These are phyloP conservation scores for Ptiloglossa arizonensis DNA, from an alignment of 1,140 invertebrate species.

Conservation along the genomic window DNA sequence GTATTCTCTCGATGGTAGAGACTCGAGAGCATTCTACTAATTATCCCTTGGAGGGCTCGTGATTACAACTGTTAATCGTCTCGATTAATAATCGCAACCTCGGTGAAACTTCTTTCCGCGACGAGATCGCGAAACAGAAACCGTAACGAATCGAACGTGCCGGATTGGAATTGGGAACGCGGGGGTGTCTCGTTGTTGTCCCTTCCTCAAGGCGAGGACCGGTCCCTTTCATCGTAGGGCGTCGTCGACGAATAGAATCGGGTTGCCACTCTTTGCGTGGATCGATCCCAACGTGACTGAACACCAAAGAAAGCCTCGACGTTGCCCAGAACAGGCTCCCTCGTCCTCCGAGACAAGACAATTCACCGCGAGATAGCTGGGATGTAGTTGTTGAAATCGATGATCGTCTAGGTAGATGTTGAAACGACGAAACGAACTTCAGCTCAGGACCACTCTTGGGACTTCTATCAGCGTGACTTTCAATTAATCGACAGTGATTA, in stretches of 20 bases:
- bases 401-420: constrained; percentile 8
- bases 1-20: background rate
- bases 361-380: constrained; percentile 22
- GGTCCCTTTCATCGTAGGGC: constrained; percentile 35
- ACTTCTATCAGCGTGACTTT: background rate
- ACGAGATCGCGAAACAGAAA: constrained; percentile 8
- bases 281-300: constrained; percentile 47
- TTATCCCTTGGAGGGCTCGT: constrained; percentile 1
- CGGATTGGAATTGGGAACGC: constrained; percentile 38
- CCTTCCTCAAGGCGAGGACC: constrained; percentile 19
- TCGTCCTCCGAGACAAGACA: constrained; percentile 35
- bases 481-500: constrained; percentile 24
- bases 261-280: constrained; percentile 42
- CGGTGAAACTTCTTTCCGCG: background rate
- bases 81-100: background rate
- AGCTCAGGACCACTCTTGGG: background rate
- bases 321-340: constrained; percentile 5
- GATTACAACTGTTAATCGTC: constrained; percentile 9
- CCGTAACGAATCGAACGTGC: constrained; percentile 7
- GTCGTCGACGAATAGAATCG: constrained; percentile 45
- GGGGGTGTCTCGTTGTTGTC: constrained; percentile 41
- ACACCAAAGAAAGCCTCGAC: constrained; percentile 39
- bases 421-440: constrained; percentile 19
- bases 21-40: background rate
- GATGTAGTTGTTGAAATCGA: constrained; percentile 36